Evolutionary conservation across 2,888 invertebrate genomes (phyloP), one percentile per base, ranked within the genome.

Genomic region (Brenthis hecate): DNA sequence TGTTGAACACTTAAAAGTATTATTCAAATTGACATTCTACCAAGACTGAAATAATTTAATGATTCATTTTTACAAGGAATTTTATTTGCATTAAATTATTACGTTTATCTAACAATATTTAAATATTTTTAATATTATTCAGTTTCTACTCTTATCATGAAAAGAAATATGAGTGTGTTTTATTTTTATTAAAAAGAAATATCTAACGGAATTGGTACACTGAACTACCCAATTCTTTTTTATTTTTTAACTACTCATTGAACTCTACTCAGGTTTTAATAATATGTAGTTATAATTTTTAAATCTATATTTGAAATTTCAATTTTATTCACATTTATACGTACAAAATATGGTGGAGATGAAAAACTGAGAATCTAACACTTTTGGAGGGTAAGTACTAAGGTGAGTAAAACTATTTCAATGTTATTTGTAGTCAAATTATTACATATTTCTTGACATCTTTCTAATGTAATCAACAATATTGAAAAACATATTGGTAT

Each of bases 321-420:
- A 28, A 60, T 4, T n/a, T 1, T 11, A n/a, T 28, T 5, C 13
- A n/a, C 50, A 13, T 50, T 13, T 32, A 5, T 2, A 4, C n/a
- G 3, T 11, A 50, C 4, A n/a, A 28, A n/a, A 28, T 4, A 14
- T 36, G 2, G 48, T 58, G 58, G 3, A 1, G 2, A 11, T 4
- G 5, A 28, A 13, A 3, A 16, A 50, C 60, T 28, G 28, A 28
- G 13, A 28, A 6, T 16, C 16, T 6, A 61, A 32, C 32, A 16
- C 16, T 32, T 36, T 13, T 51, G 13, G n/a, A 36, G 16, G 16
- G 62, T 62, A 53, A 62, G 62, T 62, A 62, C 14, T 62, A 43
- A 53, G 53, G 62, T 54, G 11, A 62, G 62, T 61, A 53, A 51
- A 16, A 36, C 13, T 3, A 32, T 53, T 14, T 53, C 16, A 51